Base-by-base conservation (phyloP, 2,113 vertebrate species). In the Riparia riparia region DNA sequence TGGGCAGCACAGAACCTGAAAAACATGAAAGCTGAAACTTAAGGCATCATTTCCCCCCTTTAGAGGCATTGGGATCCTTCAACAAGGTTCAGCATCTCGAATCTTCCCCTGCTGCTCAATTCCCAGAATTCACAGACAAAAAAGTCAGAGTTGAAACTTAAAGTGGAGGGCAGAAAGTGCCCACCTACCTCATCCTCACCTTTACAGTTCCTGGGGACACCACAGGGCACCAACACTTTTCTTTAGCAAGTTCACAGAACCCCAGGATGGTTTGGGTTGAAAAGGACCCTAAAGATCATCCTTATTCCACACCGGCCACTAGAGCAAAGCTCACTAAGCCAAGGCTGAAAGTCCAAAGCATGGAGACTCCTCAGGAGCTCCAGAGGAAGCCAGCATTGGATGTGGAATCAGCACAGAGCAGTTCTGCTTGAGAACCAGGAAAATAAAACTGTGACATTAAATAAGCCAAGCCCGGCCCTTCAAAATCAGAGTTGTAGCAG, bases 71-170 rank as follows among this genome's bases (percentile, higher is more conserved):
- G 34, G 56, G 64, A 32, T 71, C 44, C 15, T 70, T 49, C 45
- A 34, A 4, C 0, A 1, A 53, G 16, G 6, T 7, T 65, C 24
- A 34, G 50, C 72, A 73, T 1, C 42, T 63, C 60, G 44, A 25
- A 51, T 15, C 57, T 82, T 79, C 61, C 9, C 49, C 44, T 1
- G 4, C 20, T 29, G 25, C 41, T 47, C 69, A 54, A 2, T 34
- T 53, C 64, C 51, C 12, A 32, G 34, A 69, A 45, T 20, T 26
- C 29, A 47, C 5, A 57, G 20, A 29, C 7, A 22, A 3, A 42
- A 58, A 16, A 32, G 26, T 37, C 2, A 0, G 19, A 58, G 34
- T 25, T 25, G 9, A 41, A 56, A 65, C 2, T 19, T 20, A 13
- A 56, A 0, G 0, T 7, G 18, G 50, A n/a, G 45, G 28, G 7